Evolutionary conservation across 2,113 vertebrate genomes (phyloP).

Genomic region (Chrysemys picta): DNA sequence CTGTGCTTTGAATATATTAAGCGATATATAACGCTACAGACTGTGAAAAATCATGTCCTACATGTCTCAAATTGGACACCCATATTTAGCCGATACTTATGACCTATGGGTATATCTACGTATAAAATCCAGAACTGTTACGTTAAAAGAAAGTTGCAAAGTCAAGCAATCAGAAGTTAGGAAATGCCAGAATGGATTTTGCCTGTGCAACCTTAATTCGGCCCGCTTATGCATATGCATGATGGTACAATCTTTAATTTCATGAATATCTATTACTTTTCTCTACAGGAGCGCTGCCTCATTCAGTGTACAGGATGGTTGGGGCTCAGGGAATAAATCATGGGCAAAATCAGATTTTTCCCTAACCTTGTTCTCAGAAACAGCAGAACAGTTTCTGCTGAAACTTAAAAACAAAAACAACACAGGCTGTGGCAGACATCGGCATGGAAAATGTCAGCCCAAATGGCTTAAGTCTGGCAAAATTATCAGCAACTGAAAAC

Average conservation of each 20-base stretch:
- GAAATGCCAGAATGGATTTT: background rate
- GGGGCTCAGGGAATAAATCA: background rate
- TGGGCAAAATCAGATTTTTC: background rate
- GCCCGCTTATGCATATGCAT: background rate
- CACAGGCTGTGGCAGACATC: background rate
- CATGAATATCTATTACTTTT: background rate
- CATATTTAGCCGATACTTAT: background rate
- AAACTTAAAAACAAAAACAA: background rate
- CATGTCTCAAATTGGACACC: rapidly evolving
- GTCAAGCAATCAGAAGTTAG: background rate
- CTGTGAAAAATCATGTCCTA: background rate
- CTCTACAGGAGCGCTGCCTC: background rate
- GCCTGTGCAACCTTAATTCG: background rate
- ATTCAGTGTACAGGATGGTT: background rate
- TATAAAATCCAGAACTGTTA: background rate
- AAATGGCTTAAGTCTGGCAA: background rate
- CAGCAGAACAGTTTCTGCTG: background rate
- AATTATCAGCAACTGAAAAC: background rate
- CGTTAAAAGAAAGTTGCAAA: background rate
- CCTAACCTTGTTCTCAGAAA: background rate
- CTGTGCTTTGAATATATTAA: background rate
- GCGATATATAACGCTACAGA: rapidly evolving
- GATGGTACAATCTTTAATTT: background rate
- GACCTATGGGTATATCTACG: background rate
- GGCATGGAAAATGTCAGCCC: background rate